Evolutionary conservation across 1,140 invertebrate species (phyloP).

Genomic region (Brachionus angularis): DNA sequence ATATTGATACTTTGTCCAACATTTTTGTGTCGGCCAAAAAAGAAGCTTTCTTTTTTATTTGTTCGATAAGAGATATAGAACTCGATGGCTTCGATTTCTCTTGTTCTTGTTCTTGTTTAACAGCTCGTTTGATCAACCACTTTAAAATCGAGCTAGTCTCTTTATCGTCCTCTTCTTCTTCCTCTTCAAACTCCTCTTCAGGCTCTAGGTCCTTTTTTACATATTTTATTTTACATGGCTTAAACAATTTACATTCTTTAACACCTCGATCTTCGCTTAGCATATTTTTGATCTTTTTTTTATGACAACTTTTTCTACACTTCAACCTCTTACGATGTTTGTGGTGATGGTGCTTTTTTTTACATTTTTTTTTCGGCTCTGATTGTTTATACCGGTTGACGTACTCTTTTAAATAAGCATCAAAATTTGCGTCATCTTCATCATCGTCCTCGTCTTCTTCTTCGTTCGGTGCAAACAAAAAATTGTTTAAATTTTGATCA

Average conservation of each 20-base stretch:
- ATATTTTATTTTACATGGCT: background rate
- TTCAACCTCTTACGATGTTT: background rate
- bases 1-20: constrained; percentile 35
- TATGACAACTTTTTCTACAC: too few relatives aligned
- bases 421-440: constrained; percentile 40
- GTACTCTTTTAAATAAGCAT: constrained; percentile 38
- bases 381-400: constrained; percentile 5
- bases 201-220: background rate
- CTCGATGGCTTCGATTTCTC: background rate
- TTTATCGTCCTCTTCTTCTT: background rate
- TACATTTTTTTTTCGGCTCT: background rate
- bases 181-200: background rate
- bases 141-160: background rate
- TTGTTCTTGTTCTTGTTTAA: background rate
- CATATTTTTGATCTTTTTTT: background rate
- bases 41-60: constrained; percentile 9
- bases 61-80: constrained; percentile 10
- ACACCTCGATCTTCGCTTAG: too few relatives aligned
- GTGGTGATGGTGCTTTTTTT: background rate
- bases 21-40: constrained; percentile 42
- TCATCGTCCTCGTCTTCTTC: constrained; percentile 11
- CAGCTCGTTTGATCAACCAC: constrained; percentile 15
- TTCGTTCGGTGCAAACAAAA: background rate
- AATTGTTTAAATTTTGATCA: background rate
- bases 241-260: background rate